Base-by-base conservation (phyloP, 1,140 invertebrate species). In the Dysdera silvatica region DNA sequence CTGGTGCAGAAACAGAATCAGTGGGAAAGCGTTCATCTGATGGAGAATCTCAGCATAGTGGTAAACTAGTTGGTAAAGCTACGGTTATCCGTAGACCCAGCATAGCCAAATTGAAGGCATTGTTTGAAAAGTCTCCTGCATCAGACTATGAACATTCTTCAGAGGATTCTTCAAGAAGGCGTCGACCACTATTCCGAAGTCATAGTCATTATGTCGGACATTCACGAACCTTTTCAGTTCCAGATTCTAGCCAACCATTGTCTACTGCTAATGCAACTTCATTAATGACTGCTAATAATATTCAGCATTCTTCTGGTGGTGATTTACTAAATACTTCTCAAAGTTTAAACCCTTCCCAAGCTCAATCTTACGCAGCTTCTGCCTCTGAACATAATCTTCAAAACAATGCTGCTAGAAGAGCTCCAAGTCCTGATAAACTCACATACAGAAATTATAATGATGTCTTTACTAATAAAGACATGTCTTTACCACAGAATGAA, bases 101-200 rank as follows among this genome's bases (percentile, higher is more conserved):
- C 61, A 80, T 80, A 58, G 73, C 75, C 3, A 77, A 77, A 61
- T 66, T 80, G 28, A 77, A 75, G 67, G 76, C 78, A 20, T 68
- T 80, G n/a, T 80, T 80, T 73, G 79, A 80, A 67, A 73, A 71
- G 45, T 59, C 60, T 20, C 29, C 52, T 26, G 47, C 31, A 37
- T 16, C 23, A 31, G 40, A 37, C 31, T 28, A 18, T 20, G 65
- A 66, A 26, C 18, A 41, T 32, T 35, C 53, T 24, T 0, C 16
- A 18, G 47, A 23, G 16, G 53, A 59, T 31, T 29, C 31, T 37
- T 28, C n/a, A 35, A 14, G 51, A 16, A 47, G 55, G 23, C 55
- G 52, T 6, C 32, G 58, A 23, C 45, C 65, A 7, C 53, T 66
- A 29, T 61, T 56, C 35, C 35, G 64, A 8, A 66, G 64, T 33